These are phyloP conservation scores for Himalopsyche tibetana DNA, from an alignment of 2,888 invertebrate species.

Conservation along the genomic window DNA sequence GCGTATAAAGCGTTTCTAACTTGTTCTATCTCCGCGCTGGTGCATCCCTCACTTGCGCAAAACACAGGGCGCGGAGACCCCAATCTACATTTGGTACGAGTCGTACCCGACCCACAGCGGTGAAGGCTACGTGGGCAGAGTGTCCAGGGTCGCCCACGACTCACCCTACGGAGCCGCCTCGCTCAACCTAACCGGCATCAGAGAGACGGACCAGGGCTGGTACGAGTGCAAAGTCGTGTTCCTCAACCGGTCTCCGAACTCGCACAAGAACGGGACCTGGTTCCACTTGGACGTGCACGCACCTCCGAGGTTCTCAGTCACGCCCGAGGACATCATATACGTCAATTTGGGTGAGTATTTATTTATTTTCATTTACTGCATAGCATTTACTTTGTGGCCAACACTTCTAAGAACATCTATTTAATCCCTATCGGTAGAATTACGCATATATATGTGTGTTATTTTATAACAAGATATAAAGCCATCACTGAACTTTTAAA, in stretches of 20 bases:
- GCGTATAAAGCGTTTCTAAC: neutral
- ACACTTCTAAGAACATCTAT: too few species aligned
- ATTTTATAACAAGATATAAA: too few species aligned
- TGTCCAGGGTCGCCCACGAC: conserved; percentile 91
- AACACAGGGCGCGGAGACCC: conserved; percentile 93
- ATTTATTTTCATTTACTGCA: neutral
- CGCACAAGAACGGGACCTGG: conserved; percentile 97
- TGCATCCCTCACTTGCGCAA: conserved; percentile 5
- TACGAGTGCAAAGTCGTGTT: conserved; percentile 97
- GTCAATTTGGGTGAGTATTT: conserved; percentile 86
- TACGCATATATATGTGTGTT: too few species aligned
- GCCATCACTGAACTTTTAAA: too few species aligned
- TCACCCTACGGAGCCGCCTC: conserved; percentile 94
- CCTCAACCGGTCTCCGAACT: conserved; percentile 94
- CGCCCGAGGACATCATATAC: conserved; percentile 96
- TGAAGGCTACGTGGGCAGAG: conserved; percentile 94
- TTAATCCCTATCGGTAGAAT: too few species aligned
- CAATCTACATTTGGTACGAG: conserved; percentile 99
- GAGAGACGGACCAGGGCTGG: conserved; percentile 97
- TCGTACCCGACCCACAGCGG: conserved; percentile 98
- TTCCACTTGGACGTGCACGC: conserved; percentile 98
- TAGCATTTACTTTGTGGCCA: neutral
- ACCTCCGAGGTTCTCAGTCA: conserved; percentile 95
- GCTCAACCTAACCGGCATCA: conserved; percentile 96
- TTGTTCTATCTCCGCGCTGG: conserved; percentile 1